Evolutionary conservation across 2,113 vertebrate genomes (phyloP).

Genomic region (Pavo muticus): DNA sequence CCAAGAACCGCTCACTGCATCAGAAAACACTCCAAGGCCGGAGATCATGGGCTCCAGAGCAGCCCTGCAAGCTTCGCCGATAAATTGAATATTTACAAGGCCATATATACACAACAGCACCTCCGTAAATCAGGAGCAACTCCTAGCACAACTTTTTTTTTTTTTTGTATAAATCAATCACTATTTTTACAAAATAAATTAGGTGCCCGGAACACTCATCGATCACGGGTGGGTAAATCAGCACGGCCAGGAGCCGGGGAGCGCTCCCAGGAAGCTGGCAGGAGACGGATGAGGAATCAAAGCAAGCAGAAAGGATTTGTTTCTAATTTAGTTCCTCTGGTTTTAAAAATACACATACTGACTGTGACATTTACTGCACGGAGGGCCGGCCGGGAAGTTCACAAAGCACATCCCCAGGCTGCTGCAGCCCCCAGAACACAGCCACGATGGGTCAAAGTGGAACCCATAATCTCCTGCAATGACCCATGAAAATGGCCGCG

Average conservation of each 20-base stretch:
- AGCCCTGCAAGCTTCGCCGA: neutral
- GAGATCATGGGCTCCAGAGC: neutral
- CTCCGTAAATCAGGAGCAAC: constrained; percentile 55
- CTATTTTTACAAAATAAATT: neutral
- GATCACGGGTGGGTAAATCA: neutral
- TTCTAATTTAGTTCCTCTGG: neutral
- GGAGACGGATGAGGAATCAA: neutral
- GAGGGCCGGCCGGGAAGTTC: neutral
- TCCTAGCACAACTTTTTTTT: constrained; percentile 18
- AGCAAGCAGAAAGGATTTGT: neutral
- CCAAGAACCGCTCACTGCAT: fast-evolving
- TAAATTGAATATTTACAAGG: constrained; percentile 27
- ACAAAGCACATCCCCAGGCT: neutral
- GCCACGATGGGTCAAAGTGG: fast-evolving
- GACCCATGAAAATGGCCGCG: neutral
- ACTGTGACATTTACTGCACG: neutral
- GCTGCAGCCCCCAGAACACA: neutral
- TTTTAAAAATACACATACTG: neutral
- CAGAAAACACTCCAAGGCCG: neutral
- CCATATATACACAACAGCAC: neutral
- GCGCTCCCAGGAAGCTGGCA: neutral
- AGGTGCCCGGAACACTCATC: neutral
- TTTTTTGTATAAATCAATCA: neutral
- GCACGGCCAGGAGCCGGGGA: neutral
- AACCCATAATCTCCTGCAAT: neutral